Conservation (phyloP, 2,888 invertebrate species). For the Phymatocera aterrima region DNA sequence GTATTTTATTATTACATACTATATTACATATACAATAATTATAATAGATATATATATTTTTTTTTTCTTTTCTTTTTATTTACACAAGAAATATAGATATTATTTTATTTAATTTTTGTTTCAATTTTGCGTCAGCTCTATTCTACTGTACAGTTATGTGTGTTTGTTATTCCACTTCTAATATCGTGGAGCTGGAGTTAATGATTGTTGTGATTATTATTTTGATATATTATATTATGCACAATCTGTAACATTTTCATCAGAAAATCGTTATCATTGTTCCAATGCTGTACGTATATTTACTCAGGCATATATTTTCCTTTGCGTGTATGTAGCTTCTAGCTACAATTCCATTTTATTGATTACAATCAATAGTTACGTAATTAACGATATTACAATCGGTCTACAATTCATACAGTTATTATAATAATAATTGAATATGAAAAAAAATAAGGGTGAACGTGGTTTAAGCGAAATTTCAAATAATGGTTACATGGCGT, state of each 20-base stretch:
- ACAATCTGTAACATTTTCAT: background rate
- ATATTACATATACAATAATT: constrained; percentile 20
- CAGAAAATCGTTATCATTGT: too few relatives aligned
- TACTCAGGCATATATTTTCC: constrained; percentile 1
- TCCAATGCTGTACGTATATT: background rate
- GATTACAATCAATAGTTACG: background rate
- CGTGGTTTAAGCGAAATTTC: constrained; percentile 4
- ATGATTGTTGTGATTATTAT: background rate
- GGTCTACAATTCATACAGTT: background rate
- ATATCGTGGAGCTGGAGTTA: background rate
- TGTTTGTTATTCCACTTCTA: background rate
- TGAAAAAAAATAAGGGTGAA: background rate
- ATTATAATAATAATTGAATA: constrained; percentile 12
- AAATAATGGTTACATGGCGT: constrained; percentile 17
- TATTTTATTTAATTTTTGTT: background rate
- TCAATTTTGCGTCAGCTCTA: background rate
- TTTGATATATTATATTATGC: constrained; percentile 6
- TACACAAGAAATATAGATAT: constrained; percentile 18
- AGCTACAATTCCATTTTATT: background rate
- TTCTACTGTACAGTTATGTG: constrained; percentile 12
- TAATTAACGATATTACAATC: background rate
- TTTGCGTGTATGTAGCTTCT: background rate
- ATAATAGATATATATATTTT: constrained; percentile 4
- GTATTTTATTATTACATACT: background rate
- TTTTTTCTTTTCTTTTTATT: background rate